phyloP scores from a whole-genome alignment of 1,140 invertebrate genomes.

The Drosophila pallidifrons region DNA sequence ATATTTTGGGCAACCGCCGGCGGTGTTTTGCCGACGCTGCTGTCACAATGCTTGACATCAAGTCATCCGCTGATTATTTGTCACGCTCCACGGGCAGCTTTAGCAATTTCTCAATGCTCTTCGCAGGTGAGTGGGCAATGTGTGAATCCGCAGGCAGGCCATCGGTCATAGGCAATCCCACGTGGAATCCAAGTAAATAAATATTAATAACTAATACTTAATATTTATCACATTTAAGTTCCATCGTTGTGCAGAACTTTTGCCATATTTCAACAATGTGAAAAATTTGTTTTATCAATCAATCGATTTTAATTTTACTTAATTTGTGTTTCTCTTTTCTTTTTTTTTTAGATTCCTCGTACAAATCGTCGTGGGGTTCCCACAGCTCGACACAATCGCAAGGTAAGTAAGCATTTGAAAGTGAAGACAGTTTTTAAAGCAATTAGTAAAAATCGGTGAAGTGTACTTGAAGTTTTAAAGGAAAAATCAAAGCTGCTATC shows the following conservation, averaged over 20 bases:
- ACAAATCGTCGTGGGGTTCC: constrained; percentile 89
- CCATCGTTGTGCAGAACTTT: constrained; percentile 9
- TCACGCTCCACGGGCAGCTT: constrained; percentile 89
- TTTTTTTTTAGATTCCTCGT: constrained; percentile 88
- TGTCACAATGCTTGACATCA: constrained; percentile 88
- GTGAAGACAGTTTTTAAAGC: not conserved
- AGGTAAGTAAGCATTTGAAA: constrained; percentile 85
- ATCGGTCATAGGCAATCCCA: constrained; percentile 67
- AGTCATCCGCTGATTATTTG: constrained; percentile 89
- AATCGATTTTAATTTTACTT: not conserved
- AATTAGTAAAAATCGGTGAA: not conserved
- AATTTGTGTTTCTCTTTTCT: constrained; percentile 32
- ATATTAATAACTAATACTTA: constrained; percentile 37
- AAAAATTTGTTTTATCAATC: too few relatives aligned
- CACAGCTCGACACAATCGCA: constrained; percentile 88
- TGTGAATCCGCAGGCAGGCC: constrained; percentile 72
- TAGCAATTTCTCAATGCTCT: constrained; percentile 90
- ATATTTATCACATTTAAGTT: constrained; percentile 23
- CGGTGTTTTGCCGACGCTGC: constrained; percentile 48
- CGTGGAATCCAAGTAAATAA: constrained; percentile 79
- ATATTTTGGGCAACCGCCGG: constrained; percentile 46
- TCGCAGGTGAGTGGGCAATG: constrained; percentile 87
- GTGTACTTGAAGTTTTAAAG: too few relatives aligned
- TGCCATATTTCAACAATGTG: not conserved
- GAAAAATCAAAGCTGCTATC: too few relatives aligned